phyloP scores from a whole-genome alignment of 2,797 vertebrate genomes.

The Lacerta bilineata region DNA sequence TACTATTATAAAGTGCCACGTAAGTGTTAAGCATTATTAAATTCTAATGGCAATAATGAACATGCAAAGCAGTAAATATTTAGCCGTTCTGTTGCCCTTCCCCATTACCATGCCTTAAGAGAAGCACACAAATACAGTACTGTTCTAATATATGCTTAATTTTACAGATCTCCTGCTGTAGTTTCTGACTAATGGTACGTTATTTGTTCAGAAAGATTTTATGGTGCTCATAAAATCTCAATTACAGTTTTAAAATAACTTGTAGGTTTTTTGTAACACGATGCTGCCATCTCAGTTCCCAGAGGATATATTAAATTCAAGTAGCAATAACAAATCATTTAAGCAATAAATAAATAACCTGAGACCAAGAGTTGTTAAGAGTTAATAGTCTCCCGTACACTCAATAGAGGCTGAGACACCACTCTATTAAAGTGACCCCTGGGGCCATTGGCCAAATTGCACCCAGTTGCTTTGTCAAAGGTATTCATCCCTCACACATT shows the following conservation, averaged over 20 bases:
- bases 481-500: constrained; percentile 98
- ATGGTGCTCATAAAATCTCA: constrained; percentile 83
- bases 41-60: constrained; percentile 58
- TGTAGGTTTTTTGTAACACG: constrained; percentile 81
- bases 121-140: constrained; percentile 66
- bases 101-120: neutral
- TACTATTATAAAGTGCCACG: constrained; percentile 54
- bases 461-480: constrained; percentile 89
- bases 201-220: constrained; percentile 87
- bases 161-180: constrained; percentile 80
- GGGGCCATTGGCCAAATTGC: constrained; percentile 91
- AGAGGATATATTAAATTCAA: constrained; percentile 85
- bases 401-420: constrained; percentile 96
- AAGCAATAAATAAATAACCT: constrained; percentile 95
- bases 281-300: constrained; percentile 82
- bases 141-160: constrained; percentile 73
- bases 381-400: constrained; percentile 98
- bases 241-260: constrained; percentile 87
- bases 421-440: constrained; percentile 99
- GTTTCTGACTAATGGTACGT: constrained; percentile 80
- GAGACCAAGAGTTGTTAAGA: constrained; percentile 91
- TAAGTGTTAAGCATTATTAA: constrained; percentile 39
- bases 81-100: constrained; percentile 42
- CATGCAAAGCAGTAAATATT: constrained; percentile 56
- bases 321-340: constrained; percentile 89